Conservation (phyloP, 2,797 vertebrate species). For the Amniataba percoides region DNA sequence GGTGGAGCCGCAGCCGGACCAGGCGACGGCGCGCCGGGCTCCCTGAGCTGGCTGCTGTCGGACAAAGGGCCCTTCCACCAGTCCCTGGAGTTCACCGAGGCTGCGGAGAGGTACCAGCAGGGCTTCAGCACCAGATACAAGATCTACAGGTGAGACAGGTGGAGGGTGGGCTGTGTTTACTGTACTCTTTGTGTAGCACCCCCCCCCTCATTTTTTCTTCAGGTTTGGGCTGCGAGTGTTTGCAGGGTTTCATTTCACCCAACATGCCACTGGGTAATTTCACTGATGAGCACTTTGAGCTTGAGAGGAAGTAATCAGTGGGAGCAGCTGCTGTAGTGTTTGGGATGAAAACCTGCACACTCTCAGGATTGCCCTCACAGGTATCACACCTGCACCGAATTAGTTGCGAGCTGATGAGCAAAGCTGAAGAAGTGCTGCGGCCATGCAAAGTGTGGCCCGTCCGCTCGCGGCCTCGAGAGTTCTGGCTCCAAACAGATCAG, state of each 20-base stretch:
- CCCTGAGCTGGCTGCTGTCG: slow-evolving; percentile 95
- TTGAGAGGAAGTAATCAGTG: slow-evolving; percentile 61
- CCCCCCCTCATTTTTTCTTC: not conserved
- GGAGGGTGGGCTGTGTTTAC: not conserved
- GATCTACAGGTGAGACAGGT: slow-evolving; percentile 93
- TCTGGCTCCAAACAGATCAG: slow-evolving; percentile 25
- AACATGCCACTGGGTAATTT: slow-evolving; percentile 43
- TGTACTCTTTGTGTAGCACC: not conserved
- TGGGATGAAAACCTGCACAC: slow-evolving; percentile 47
- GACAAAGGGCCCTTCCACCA: slow-evolving; percentile 98
- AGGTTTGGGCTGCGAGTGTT: slow-evolving; percentile 5
- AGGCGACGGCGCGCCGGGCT: slow-evolving; percentile 86
- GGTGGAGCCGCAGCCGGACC: slow-evolving; percentile 62
- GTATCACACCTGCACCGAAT: slow-evolving; percentile 69
- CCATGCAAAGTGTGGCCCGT: slow-evolving; percentile 20
- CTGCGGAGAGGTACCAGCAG: slow-evolving; percentile 94
- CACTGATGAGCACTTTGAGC: slow-evolving; percentile 59
- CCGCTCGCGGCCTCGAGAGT: slow-evolving; percentile 4
- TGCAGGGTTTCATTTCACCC: slow-evolving; percentile 27
- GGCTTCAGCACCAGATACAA: slow-evolving; percentile 98
- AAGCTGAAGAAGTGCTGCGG: slow-evolving; percentile 43
- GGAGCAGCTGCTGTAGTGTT: slow-evolving; percentile 62
- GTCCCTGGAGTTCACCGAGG: slow-evolving; percentile 96
- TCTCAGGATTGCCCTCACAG: slow-evolving; percentile 59
- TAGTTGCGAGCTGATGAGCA: slow-evolving; percentile 56